A percentile compares a stretch with the other conserved stretches of the same genome.
Evolutionary conservation across 2,888 invertebrate species (phyloP).

Genomic region (Netelia fuscicornis): DNA sequence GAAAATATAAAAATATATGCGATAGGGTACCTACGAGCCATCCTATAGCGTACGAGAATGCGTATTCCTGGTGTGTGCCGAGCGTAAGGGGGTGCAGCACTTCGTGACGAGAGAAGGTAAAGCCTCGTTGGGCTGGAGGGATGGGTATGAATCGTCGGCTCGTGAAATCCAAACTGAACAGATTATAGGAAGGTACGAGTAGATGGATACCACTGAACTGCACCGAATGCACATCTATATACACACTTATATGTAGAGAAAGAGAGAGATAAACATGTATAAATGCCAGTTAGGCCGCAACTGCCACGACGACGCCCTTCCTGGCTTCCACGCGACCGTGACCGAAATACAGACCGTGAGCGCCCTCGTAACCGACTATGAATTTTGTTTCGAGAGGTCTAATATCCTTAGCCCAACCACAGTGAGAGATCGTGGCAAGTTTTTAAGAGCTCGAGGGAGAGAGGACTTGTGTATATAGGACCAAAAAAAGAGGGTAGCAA

Average conservation of each 20-base stretch:
- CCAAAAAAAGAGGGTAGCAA: slow-evolving; percentile 17
- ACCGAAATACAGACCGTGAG: slow-evolving; percentile 64
- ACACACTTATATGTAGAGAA: background rate
- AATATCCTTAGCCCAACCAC: slow-evolving; percentile 65
- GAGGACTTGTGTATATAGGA: slow-evolving; percentile 4
- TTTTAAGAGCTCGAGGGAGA: slow-evolving; percentile 50
- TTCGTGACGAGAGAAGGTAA: slow-evolving; percentile 19
- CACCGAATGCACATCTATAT: slow-evolving; percentile 17
- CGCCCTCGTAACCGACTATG: slow-evolving; percentile 67
- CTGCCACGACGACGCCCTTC: slow-evolving; percentile 60
- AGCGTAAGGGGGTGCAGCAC: background rate
- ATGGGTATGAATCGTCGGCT: background rate
- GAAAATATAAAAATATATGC: background rate
- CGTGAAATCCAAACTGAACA: slow-evolving; percentile 31
- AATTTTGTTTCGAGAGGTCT: slow-evolving; percentile 66
- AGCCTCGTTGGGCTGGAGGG: background rate
- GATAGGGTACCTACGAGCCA: background rate
- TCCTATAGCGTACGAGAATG: slow-evolving; percentile 25
- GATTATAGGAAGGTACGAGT: slow-evolving; percentile 26
- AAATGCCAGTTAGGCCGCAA: slow-evolving; percentile 34
- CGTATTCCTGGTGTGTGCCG: background rate
- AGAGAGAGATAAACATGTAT: background rate
- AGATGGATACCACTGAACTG: slow-evolving; percentile 48
- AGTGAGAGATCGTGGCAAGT: slow-evolving; percentile 52
- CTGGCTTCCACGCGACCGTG: slow-evolving; percentile 67